Conservation (phyloP, 2,113 vertebrate species). For the Brachyhypopomus occidentalis region DNA sequence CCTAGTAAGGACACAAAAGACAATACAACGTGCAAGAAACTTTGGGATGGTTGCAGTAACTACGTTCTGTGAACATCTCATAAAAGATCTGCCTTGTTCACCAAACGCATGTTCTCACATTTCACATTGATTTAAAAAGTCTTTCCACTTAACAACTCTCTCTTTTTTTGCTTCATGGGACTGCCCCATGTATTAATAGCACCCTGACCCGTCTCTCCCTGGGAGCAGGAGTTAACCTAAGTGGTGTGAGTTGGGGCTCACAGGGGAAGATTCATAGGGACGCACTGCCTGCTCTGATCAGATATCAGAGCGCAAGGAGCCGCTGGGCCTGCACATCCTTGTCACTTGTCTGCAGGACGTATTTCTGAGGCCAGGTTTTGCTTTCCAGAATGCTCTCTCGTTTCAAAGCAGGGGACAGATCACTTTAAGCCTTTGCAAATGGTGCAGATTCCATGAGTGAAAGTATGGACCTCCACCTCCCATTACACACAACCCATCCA, state of each 20-base stretch:
- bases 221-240: constrained; percentile 53
- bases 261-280: constrained; percentile 59
- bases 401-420: constrained; percentile 68
- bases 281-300: constrained; percentile 55
- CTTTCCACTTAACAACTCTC: constrained; percentile 24
- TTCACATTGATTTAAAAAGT: not conserved
- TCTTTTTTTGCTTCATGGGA: constrained; percentile 48
- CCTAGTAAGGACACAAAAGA: not conserved
- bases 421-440: constrained; percentile 65
- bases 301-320: constrained; percentile 70
- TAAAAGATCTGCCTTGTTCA: not conserved
- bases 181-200: constrained; percentile 68
- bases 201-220: constrained; percentile 58
- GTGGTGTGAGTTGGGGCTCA: constrained; percentile 56
- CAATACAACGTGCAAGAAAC: no score
- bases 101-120: not conserved
- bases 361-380: constrained; percentile 74
- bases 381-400: constrained; percentile 74
- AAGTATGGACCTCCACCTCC: constrained; percentile 61
- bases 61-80: not conserved
- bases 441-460: constrained; percentile 72
- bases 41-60: not conserved
- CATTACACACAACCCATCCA: not conserved
- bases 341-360: constrained; percentile 68
- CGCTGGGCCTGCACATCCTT: constrained; percentile 63